These are phyloP conservation scores for Eutolmus rufibarbis DNA, from an alignment of 2,888 invertebrate genomes.

Conservation along the genomic window DNA sequence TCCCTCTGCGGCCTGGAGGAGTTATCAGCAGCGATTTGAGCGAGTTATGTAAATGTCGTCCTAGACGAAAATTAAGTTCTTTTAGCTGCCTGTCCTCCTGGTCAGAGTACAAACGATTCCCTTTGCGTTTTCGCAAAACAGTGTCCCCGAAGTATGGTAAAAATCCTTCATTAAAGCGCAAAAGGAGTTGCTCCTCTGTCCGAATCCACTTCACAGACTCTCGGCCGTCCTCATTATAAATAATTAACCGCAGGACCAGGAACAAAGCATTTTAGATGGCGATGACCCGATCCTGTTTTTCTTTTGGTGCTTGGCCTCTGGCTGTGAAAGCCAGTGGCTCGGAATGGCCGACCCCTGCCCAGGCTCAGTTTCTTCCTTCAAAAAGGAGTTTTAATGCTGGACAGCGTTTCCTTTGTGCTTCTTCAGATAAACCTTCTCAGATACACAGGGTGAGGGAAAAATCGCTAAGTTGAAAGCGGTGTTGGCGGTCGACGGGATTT, in stretches of 20 bases:
- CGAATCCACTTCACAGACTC: not conserved
- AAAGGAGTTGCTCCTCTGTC: not conserved
- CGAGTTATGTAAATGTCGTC: not conserved
- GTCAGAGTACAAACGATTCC: not conserved
- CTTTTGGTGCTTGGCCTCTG: not conserved
- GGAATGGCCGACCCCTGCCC: not conserved
- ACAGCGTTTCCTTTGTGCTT: slow-evolving; percentile 38
- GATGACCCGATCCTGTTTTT: slow-evolving; percentile 33
- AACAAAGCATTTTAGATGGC: slow-evolving; percentile 36
- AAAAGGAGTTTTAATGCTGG: slow-evolving; percentile 43
- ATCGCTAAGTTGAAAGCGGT: not conserved
- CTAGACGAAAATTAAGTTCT: not conserved
- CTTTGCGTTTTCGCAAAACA: not conserved
- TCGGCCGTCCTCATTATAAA: slow-evolving; percentile 29
- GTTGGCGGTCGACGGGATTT: not conserved
- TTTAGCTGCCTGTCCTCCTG: not conserved
- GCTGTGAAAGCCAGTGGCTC: not conserved
- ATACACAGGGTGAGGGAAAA: not conserved
- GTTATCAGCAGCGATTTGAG: not conserved
- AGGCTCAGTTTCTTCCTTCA: slow-evolving; percentile 31
- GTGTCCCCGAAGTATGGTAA: not conserved
- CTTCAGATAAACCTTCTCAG: not conserved
- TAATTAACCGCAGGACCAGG: slow-evolving; percentile 44
- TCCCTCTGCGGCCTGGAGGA: not conserved
- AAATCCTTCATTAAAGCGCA: not conserved